A percentile compares a stretch with the other conserved stretches of the same genome.
Evolutionary conservation across 2,113 vertebrate species (phyloP).

Genomic region (Orthochromis indermauri): DNA sequence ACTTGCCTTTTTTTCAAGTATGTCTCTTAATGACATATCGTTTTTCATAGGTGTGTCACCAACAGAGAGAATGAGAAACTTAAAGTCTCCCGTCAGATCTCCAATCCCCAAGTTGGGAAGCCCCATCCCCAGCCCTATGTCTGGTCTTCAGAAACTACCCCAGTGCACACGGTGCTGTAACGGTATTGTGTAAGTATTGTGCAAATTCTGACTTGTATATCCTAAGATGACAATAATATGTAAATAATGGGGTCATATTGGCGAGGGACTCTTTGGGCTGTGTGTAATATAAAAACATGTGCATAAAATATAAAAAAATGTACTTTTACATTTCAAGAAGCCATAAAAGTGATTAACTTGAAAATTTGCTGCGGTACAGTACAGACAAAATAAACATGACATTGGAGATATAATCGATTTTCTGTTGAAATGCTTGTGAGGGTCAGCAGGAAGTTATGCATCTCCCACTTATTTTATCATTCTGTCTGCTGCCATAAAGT

Average conservation of each 20-base stretch:
- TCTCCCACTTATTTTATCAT: neutral
- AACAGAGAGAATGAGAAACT: slow-evolving; percentile 71
- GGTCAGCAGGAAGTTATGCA: neutral
- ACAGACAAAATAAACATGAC: neutral
- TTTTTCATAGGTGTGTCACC: slow-evolving; percentile 73
- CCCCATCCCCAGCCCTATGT: slow-evolving; percentile 70
- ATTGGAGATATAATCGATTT: neutral
- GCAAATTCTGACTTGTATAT: neutral
- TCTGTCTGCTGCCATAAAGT: neutral
- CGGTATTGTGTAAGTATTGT: slow-evolving; percentile 88
- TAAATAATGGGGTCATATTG: neutral
- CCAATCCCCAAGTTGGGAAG: slow-evolving; percentile 78
- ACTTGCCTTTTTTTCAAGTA: neutral
- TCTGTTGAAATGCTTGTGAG: neutral
- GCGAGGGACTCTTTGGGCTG: neutral
- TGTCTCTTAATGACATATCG: neutral
- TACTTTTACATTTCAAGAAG: neutral
- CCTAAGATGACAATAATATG: neutral
- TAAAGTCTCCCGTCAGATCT: slow-evolving; percentile 75
- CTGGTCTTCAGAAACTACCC: slow-evolving; percentile 84
- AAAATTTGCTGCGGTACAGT: neutral
- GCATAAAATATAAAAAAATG: neutral
- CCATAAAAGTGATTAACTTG: neutral
- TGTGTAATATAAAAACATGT: neutral
- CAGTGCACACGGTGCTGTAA: slow-evolving; percentile 90